Conservation (phyloP, 2,888 invertebrate genomes). For the Eretmocerus hayati region DNA sequence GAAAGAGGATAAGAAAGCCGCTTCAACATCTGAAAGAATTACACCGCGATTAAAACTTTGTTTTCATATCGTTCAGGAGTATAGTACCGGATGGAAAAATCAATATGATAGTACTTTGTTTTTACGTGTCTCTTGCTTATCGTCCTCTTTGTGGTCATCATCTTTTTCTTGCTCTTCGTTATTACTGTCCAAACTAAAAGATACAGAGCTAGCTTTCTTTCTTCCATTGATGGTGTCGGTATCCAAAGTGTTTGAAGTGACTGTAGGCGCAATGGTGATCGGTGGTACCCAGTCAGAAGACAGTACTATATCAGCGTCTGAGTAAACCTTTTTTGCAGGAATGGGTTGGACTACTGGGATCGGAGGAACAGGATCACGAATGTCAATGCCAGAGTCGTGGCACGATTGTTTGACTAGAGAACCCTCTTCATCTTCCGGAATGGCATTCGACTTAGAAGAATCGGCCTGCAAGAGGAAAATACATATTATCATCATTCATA, state of each 20-base stretch:
- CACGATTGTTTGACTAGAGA: conserved; percentile 75
- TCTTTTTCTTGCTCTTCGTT: conserved; percentile 50
- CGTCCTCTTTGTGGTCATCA: conserved; percentile 43
- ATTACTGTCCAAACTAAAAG: conserved; percentile 63
- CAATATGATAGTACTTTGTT: too few species aligned
- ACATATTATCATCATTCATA: too few species aligned
- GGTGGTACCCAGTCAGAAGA: conserved; percentile 85
- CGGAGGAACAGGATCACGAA: conserved; percentile 61
- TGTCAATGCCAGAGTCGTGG: conserved; percentile 86
- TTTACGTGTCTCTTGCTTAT: conserved; percentile 57
- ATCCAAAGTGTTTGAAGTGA: conserved; percentile 54
- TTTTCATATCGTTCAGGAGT: too few species aligned
- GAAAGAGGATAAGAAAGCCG: conserved; percentile 84
- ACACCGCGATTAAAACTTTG: too few species aligned
- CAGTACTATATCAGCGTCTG: conserved; percentile 81
- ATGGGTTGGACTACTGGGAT: conserved; percentile 60
- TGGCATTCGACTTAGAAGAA: conserved; percentile 38
- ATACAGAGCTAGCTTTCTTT: conserved; percentile 66
- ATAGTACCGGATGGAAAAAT: too few species aligned
- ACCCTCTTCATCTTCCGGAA: conserved; percentile 52
- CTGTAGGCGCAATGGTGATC: conserved; percentile 66
- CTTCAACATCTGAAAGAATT: conserved; percentile 68
- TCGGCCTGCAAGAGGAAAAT: conserved; percentile 32
- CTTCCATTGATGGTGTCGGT: conserved; percentile 50
- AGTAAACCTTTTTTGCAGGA: conserved; percentile 67